Evolutionary conservation across 2,113 vertebrate species (phyloP).

Genomic region (Chionomys nivalis): DNA sequence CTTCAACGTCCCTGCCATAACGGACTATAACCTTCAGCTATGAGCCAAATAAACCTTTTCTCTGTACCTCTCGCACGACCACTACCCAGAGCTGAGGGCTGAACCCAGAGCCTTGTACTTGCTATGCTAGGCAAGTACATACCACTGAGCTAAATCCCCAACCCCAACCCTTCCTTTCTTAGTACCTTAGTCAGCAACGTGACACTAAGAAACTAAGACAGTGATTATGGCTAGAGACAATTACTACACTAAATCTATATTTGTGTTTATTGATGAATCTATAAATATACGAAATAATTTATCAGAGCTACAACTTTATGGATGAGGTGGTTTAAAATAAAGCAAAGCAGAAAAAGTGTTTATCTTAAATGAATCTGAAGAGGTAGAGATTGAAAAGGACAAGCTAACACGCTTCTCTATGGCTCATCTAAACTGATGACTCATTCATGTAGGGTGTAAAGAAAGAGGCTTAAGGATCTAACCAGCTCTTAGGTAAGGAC

Average conservation of each 20-base stretch:
- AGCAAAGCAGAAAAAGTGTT: background rate
- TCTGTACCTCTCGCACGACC: too few species aligned
- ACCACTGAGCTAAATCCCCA: background rate
- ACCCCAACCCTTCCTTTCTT: background rate
- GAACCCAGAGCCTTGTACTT: background rate
- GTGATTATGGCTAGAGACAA: background rate
- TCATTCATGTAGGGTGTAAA: background rate
- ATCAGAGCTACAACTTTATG: background rate
- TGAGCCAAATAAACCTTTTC: too few species aligned
- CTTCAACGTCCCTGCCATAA: too few species aligned
- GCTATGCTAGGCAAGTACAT: background rate
- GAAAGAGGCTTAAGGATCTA: background rate
- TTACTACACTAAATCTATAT: background rate
- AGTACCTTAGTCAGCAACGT: background rate
- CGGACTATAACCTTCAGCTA: background rate
- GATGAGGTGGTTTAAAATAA: background rate
- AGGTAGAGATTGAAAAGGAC: background rate
- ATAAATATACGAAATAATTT: background rate
- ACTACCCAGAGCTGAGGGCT: background rate
- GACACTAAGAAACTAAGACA: background rate
- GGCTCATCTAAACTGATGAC: background rate
- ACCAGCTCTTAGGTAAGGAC: background rate
- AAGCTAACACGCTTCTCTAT: background rate
- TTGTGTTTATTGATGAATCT: background rate
- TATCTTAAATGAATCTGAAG: constrained; percentile 9